These are phyloP conservation scores for Tetropium fuscum DNA, from an alignment of 2,888 invertebrate species.

Conservation along the genomic window DNA sequence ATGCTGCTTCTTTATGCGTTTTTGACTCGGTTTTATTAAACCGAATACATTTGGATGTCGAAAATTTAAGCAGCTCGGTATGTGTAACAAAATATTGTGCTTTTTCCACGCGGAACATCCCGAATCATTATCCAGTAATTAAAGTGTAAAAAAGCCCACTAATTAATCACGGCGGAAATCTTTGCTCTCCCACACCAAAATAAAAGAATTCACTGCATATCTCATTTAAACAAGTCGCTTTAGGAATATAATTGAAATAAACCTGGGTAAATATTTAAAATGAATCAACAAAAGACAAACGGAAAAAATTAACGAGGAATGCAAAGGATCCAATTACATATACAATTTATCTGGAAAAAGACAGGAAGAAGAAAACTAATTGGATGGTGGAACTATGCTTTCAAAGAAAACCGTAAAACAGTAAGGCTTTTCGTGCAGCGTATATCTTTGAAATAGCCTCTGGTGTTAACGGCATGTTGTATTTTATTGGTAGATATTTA, in stretches of 20 bases:
- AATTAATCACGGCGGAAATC: too few species aligned
- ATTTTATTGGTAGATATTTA: too few species aligned
- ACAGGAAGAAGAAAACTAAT: constrained; percentile 14
- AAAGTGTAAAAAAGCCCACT: too few species aligned
- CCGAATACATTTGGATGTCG: constrained; percentile 17
- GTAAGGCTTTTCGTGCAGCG: constrained; percentile 2
- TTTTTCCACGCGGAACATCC: too few species aligned
- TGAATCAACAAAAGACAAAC: background rate
- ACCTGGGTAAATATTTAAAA: constrained; percentile 2
- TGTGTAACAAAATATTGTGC: constrained; percentile 2
- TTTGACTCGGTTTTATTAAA: constrained; percentile 26
- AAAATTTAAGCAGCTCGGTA: background rate
- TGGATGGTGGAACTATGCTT: constrained; percentile 5
- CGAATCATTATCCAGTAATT: too few species aligned
- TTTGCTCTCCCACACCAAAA: too few species aligned
- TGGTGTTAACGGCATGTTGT: too few species aligned
- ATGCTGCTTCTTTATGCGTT: constrained; percentile 21
- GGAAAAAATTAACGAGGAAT: constrained; percentile 11
- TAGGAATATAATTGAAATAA: constrained; percentile 1
- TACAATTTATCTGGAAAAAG: constrained; percentile 7
- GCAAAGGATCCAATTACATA: constrained; percentile 12
- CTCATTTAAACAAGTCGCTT: too few species aligned
- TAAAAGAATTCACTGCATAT: too few species aligned
- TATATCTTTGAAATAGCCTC: background rate
- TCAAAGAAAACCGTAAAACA: constrained; percentile 10